phyloP scores from a whole-genome alignment of 2,888 invertebrate genomes.

The Chrysolina americana region DNA sequence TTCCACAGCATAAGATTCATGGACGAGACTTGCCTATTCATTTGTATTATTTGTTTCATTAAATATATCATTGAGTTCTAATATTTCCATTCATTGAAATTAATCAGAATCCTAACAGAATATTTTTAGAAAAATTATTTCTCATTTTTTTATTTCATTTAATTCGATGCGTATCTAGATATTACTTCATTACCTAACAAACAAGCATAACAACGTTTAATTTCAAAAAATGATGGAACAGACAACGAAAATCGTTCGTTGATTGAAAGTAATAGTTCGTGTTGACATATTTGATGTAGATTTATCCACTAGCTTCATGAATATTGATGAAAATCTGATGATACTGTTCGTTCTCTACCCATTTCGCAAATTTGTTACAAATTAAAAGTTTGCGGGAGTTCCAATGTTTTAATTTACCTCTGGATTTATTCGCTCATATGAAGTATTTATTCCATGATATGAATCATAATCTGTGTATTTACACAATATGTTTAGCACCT shows the following conservation, averaged over 20 bases:
- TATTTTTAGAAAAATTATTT: too few relatives aligned
- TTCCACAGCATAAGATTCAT: too few relatives aligned
- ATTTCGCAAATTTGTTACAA: neutral
- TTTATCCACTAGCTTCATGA: neutral
- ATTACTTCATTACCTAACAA: neutral
- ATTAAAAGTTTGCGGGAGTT: neutral
- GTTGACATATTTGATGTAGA: neutral
- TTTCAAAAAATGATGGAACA: neutral
- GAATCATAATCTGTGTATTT: neutral
- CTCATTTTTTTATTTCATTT: too few relatives aligned
- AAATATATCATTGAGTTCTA: too few relatives aligned
- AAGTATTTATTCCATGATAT: too few relatives aligned
- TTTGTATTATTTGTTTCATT: too few relatives aligned
- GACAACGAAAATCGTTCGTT: neutral
- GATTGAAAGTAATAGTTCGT: neutral
- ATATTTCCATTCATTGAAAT: too few relatives aligned
- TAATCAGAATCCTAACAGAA: too few relatives aligned
- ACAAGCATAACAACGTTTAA: neutral
- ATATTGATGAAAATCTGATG: conserved; percentile 18
- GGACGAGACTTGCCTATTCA: too few relatives aligned
- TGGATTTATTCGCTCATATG: too few relatives aligned
- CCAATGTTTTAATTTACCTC: neutral
- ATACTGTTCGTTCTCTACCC: neutral
- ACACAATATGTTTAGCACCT: neutral
- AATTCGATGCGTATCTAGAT: neutral